A percentile compares a stretch with the other conserved stretches of the same genome.
These are phyloP conservation scores for Diplosoma virens DNA, from an alignment of 23 tunicate species.

Conservation along the genomic window DNA sequence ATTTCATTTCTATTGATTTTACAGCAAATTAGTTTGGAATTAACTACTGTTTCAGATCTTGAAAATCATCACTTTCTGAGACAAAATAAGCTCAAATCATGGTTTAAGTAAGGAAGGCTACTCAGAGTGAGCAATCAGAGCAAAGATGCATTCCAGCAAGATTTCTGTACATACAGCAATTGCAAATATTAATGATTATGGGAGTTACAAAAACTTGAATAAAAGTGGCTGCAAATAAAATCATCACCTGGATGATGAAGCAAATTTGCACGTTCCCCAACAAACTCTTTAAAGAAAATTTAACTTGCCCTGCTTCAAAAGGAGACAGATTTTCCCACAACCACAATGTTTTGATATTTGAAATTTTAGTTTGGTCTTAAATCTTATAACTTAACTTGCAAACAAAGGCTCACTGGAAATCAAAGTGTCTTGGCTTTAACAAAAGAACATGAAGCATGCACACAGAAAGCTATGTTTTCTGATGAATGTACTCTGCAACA, in stretches of 20 bases:
- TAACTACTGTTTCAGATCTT: not conserved
- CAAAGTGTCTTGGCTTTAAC: too few species aligned
- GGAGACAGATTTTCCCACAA: not conserved
- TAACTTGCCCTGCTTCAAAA: not conserved
- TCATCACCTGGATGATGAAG: too few species aligned
- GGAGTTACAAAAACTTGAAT: not conserved
- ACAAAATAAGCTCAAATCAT: not conserved
- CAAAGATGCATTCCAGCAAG: not conserved
- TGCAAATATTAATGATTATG: too few species aligned
- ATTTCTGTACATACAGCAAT: too few species aligned
- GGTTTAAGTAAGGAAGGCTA: not conserved
- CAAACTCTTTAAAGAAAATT: not conserved
- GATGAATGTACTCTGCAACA: too few species aligned
- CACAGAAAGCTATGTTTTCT: too few species aligned
- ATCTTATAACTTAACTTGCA: not conserved
- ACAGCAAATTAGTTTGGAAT: not conserved
- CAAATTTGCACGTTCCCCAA: too few species aligned
- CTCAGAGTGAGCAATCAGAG: not conserved
- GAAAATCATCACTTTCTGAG: not conserved
- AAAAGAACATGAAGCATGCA: too few species aligned
- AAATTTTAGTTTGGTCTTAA: not conserved
- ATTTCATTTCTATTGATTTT: not conserved
- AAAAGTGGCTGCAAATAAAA: too few species aligned
- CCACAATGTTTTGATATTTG: not conserved
- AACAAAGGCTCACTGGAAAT: too few species aligned